Evolutionary conservation across 2,888 invertebrate genomes (phyloP).

Genomic region (Leucoptera coffeella): DNA sequence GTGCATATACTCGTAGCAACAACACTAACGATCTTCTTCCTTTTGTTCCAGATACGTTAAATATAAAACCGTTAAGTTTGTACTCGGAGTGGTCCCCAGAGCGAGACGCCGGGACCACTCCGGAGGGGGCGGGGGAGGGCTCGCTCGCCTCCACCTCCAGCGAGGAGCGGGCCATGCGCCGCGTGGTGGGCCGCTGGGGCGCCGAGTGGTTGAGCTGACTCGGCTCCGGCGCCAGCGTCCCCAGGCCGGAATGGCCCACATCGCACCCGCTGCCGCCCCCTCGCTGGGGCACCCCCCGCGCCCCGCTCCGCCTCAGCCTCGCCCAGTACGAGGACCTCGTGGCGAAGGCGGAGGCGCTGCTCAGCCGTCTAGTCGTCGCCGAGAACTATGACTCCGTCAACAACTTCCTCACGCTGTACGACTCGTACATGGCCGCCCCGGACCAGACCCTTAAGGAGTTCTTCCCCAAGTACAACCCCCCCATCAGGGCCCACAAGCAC

Average conservation of each 20-base stretch:
- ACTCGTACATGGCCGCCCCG: slow-evolving; percentile 61
- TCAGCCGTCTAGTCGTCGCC: slow-evolving; percentile 77
- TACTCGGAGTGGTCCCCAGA: slow-evolving; percentile 39
- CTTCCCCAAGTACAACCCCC: slow-evolving; percentile 76
- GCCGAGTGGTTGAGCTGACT: slow-evolving; percentile 98
- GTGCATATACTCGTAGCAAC: no score
- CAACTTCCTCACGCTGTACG: slow-evolving; percentile 69
- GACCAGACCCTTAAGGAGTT: slow-evolving; percentile 65
- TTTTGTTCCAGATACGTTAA: slow-evolving; percentile 37
- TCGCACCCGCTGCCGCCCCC: slow-evolving; percentile 42
- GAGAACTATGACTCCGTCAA: slow-evolving; percentile 88
- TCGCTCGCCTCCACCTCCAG: slow-evolving; percentile 19
- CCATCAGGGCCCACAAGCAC: slow-evolving; percentile 76
- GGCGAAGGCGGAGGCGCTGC: slow-evolving; percentile 72
- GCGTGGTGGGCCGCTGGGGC: slow-evolving; percentile 80
- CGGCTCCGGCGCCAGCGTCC: slow-evolving; percentile 47
- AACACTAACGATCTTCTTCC: background rate
- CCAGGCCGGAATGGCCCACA: slow-evolving; percentile 35
- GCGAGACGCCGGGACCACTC: slow-evolving; percentile 29
- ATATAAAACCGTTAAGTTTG: slow-evolving; percentile 53
- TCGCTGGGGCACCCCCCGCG: slow-evolving; percentile 41
- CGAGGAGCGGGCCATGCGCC: slow-evolving; percentile 41
- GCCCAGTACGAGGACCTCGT: slow-evolving; percentile 77
- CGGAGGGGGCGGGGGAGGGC: slow-evolving; percentile 28
- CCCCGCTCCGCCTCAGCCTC: slow-evolving; percentile 67